Base-by-base conservation (phyloP, 23 tunicate genomes). In the Botrylloides violaceus region DNA sequence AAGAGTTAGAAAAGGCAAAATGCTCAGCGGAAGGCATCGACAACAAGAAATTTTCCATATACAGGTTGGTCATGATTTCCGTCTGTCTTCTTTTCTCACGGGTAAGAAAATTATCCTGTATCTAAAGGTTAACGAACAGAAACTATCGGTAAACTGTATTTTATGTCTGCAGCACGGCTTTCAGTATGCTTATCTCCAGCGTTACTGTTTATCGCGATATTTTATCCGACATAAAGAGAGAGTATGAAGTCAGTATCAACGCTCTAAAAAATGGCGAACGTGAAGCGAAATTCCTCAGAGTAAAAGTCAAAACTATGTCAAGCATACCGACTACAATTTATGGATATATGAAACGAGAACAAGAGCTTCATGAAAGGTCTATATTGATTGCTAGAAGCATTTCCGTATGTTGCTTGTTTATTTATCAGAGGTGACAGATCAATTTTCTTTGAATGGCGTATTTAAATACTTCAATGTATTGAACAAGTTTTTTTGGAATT, bases 151-250 rank as follows among this genome's bases (percentile, higher is more conserved):
- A n/a, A n/a, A n/a, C n/a, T n/a, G n/a, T n/a, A n/a, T n/a, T n/a
- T n/a, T n/a, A n/a, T n/a, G n/a, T 7, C 15, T 43, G 9, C 84
- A 88, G 96, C 49, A 71, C 79, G 18, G 97, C 90, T 29, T 78
- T 90, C 50, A 74, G 86, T 34, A 34, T 62, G 58, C 33, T 90
- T 5, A 75, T 90, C 30, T 34, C 74, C 30, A 36, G 83, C 32
- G 79, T 85, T 55, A 74, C 97, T 30, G 85, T 75, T 3, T 90
- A 90, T 78, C 83, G 83, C 49, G 97, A 83, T 66, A 66, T 90
- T 15, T 43, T 90, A 25, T 73, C 90, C 0, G 97, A 90, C 71
- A 83, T 83, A 7, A 90, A 90, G 59, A 65, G 90, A 30, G 97
- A 90, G 36, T 78, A 90, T 79, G 97, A 90, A 31, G 90, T 73